These are phyloP conservation scores for Sthenelais limicola DNA, from an alignment of 2,888 invertebrate species.

Conservation along the genomic window DNA sequence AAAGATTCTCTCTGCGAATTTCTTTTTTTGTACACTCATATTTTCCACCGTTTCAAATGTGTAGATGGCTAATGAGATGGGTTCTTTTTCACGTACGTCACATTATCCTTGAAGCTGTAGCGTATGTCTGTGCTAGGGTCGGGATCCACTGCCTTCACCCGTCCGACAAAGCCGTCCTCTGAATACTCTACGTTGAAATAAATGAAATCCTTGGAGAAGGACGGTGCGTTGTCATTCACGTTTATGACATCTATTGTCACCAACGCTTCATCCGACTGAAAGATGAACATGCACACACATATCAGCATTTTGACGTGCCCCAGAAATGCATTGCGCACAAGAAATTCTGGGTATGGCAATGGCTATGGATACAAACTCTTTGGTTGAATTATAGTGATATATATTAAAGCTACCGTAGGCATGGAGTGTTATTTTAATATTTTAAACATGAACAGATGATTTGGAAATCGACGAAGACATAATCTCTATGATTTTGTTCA, in stretches of 20 bases:
- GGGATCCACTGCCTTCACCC: conserved; percentile 27
- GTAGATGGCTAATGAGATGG: neutral
- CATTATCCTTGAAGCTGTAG: conserved; percentile 32
- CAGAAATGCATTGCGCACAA: too few relatives aligned
- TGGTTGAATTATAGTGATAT: too few relatives aligned
- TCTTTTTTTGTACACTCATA: neutral
- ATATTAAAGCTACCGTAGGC: too few relatives aligned
- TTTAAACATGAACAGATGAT: too few relatives aligned
- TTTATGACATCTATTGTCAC: conserved; percentile 31
- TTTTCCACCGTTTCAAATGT: neutral
- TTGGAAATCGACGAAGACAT: too few relatives aligned
- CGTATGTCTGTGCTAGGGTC: conserved; percentile 17
- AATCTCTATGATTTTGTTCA: too few relatives aligned
- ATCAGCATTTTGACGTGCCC: too few relatives aligned
- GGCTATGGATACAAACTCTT: too few relatives aligned
- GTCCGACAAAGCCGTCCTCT: conserved; percentile 11
- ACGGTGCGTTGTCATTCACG: conserved; percentile 38
- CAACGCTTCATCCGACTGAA: conserved; percentile 13
- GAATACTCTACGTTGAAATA: neutral
- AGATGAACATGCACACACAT: neutral
- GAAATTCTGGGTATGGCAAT: too few relatives aligned
- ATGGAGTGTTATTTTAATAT: too few relatives aligned
- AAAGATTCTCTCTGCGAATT: neutral
- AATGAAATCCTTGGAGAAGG: conserved; percentile 2
- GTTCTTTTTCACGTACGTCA: conserved; percentile 13